Percentiles rank a stretch among this genome's conserved stretches.
phyloP scores from a whole-genome alignment of 2,888 invertebrate genomes.

The Drosophila percnosoma region DNA sequence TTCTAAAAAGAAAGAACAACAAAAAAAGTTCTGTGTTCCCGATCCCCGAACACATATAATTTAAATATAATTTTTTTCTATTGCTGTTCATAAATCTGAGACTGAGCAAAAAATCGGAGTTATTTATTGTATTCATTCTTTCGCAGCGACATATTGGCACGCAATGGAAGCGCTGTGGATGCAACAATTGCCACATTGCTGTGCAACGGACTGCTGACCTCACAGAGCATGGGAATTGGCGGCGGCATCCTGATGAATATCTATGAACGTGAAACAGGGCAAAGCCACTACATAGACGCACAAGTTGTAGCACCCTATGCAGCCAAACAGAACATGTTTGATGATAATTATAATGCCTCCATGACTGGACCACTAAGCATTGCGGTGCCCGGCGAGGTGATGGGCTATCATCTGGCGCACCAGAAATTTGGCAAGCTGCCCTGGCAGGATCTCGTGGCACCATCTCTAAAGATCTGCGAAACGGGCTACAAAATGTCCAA shows the following conservation, averaged over 20 bases:
- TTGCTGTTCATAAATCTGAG: neutral
- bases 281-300: conserved; percentile 89
- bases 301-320: conserved; percentile 90
- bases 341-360: conserved; percentile 53
- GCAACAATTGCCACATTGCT: conserved; percentile 93
- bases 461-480: conserved; percentile 88
- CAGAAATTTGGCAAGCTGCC: conserved; percentile 90
- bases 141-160: conserved; percentile 77
- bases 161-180: conserved; percentile 91
- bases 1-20: neutral
- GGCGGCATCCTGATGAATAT: conserved; percentile 93
- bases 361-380: conserved; percentile 88
- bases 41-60: neutral
- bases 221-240: conserved; percentile 92
- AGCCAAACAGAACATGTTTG: conserved; percentile 85
- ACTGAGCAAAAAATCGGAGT: neutral
- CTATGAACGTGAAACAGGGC: conserved; percentile 87
- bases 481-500: conserved; percentile 88
- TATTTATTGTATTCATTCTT: neutral
- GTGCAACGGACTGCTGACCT: conserved; percentile 92
- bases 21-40: neutral
- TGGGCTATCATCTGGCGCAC: conserved; percentile 91
- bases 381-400: conserved; percentile 93
- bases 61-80: neutral
- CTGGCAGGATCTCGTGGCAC: conserved; percentile 90